Conservation (phyloP, 1,140 invertebrate genomes). For the Pogonus chalceus region DNA sequence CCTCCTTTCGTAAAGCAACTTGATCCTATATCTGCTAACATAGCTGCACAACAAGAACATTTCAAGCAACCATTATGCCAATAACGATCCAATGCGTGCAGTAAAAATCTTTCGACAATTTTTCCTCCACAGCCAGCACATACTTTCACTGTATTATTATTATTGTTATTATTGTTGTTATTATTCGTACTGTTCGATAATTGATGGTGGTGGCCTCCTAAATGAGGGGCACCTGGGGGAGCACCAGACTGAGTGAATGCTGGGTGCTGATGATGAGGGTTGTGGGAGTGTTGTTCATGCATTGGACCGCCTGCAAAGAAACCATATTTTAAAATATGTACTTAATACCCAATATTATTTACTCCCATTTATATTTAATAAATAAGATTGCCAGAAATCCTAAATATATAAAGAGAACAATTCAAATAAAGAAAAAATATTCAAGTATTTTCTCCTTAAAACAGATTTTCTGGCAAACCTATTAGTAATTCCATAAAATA, state of each 20-base stretch:
- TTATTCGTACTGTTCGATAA: constrained; percentile 37
- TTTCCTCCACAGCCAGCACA: constrained; percentile 60
- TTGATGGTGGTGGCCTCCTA: constrained; percentile 35
- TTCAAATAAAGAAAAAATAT: too few relatives aligned
- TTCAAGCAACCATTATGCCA: constrained; percentile 91
- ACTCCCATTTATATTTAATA: too few relatives aligned
- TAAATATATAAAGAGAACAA: too few relatives aligned
- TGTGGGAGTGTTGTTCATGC: constrained; percentile 22
- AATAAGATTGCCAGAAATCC: too few relatives aligned
- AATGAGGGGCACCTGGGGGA: constrained; percentile 33
- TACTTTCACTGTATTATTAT: constrained; percentile 47
- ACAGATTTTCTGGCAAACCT: too few relatives aligned
- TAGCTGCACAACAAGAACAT: constrained; percentile 76
- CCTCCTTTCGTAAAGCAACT: constrained; percentile 85
- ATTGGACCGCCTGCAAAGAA: background rate
- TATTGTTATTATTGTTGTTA: constrained; percentile 48
- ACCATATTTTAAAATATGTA: too few relatives aligned
- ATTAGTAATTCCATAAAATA: too few relatives aligned
- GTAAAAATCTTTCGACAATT: constrained; percentile 78
- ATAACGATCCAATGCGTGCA: constrained; percentile 81
- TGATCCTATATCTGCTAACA: constrained; percentile 76
- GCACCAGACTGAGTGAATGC: constrained; percentile 26
- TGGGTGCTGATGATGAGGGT: constrained; percentile 31
- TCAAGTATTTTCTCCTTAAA: too few relatives aligned
- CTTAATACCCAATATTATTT: too few relatives aligned